These are phyloP conservation scores for Hippasteria phrygiana DNA, from an alignment of 53 echinoderm and acorn worm species.

Conservation along the genomic window DNA sequence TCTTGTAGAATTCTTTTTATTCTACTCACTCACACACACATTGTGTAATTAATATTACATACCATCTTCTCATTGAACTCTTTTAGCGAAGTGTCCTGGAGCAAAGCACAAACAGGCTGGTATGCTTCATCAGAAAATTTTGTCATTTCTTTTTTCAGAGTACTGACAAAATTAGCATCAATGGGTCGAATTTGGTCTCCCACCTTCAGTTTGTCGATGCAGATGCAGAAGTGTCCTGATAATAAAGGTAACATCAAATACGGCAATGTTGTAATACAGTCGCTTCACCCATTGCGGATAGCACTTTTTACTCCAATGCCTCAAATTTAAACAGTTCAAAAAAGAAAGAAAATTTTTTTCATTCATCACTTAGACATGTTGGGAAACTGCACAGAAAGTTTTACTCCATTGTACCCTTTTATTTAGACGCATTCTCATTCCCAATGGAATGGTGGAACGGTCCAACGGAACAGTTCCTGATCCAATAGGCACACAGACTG, in stretches of 20 bases:
- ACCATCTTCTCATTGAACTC: conserved; percentile 18
- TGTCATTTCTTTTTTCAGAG: not conserved
- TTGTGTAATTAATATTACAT: not conserved
- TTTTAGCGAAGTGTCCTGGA: not conserved
- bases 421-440: no score
- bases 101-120: conserved; percentile 19
- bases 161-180: not conserved
- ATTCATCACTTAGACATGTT: no score
- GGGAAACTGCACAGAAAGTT: no score
- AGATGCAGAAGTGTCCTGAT: conserved; percentile 6
- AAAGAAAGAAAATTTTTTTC: no score
- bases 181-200: conserved; percentile 34
- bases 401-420: no score
- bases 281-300: no score
- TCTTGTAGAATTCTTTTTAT: not conserved
- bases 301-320: no score
- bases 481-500: no score
- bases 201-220: not conserved
- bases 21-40: not conserved
- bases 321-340: no score
- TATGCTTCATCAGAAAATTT: conserved; percentile 23
- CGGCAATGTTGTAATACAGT: not conserved
- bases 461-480: no score
- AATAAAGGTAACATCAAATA: not conserved
- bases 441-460: no score